Base-by-base conservation (phyloP, 2,888 invertebrate species). In the Phania funesta region DNA sequence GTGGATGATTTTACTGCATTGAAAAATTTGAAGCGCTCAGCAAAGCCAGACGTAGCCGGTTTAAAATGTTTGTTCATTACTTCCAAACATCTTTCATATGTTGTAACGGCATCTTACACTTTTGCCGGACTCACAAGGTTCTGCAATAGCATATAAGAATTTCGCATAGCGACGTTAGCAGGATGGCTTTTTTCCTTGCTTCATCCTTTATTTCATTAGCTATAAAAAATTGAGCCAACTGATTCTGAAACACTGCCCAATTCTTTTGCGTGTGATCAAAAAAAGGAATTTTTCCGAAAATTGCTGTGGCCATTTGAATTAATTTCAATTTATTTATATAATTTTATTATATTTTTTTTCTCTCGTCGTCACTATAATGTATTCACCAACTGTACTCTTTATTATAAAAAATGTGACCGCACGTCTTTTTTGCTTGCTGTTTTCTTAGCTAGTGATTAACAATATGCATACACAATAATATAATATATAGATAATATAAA, bases 1-100 rank as follows among this genome's bases (percentile, higher is more conserved):
- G 20, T 26, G 13, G 74, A 3, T 35, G 24, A n/a, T 44, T 80
- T 84, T 3, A 26, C 24, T 6, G 84, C 74, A 16, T 54, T 74
- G 41, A 80, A 82, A 68, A 83, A 84, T 18, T 77, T 77, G 13
- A 35, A 80, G 0, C 82, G 73, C 52, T 84, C 77, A 11, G 76
- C 54, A 80, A 83, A 84, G 4, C 48, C 77, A 0, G 76, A 80
- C 16, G 77, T 46, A 8, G 58, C 1, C 11, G 83, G 75, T n/a
- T 80, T 78, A 11, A 80, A 80, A 78, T 83, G 75, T 7, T 3
- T 62, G 62, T 70, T 16, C 75, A 80, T 50, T 6, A 20, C 50
- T 8, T 58, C 29, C 1, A 64, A 9, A 29, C 76, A 79, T n/a
- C 9, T 60, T 20, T 71, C 73, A 20, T 46, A 71, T 4, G 76